phyloP scores from a whole-genome alignment of 2,113 vertebrate species.

The Thomomys bottae region DNA sequence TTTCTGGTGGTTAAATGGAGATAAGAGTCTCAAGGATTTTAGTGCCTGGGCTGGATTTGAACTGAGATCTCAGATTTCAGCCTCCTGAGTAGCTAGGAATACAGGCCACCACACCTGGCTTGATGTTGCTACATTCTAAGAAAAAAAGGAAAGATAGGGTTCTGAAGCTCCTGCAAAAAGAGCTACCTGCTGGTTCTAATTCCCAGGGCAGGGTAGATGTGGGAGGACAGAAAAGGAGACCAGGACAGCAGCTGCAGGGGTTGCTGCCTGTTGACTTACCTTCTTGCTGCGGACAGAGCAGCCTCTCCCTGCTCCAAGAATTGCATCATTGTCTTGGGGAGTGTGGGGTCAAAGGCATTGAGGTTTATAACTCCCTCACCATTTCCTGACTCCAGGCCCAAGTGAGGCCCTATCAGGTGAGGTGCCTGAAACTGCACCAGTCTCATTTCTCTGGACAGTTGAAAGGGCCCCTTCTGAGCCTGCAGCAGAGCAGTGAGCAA shows the following conservation, averaged over 20 bases:
- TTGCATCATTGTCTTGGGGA: conserved; percentile 89
- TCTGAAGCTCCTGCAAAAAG: not conserved
- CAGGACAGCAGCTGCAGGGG: not conserved
- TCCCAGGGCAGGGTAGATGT: not conserved
- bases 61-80: too few relatives aligned
- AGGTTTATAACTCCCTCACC: conserved; percentile 89
- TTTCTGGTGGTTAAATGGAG: too few relatives aligned
- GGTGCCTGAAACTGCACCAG: conserved; percentile 90
- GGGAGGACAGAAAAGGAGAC: not conserved
- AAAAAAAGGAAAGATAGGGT: not conserved
- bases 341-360: conserved; percentile 88
- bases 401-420: conserved; percentile 69
- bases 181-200: not conserved
- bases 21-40: too few relatives aligned
- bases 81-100: too few relatives aligned
- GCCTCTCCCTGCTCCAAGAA: conserved; percentile 90
- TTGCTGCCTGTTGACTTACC: conserved; percentile 70
- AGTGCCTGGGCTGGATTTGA: too few relatives aligned
- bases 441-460: conserved; percentile 84
- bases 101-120: too few relatives aligned
- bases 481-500: conserved; percentile 29
- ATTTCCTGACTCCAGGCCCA: conserved; percentile 89
- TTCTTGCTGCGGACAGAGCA: conserved; percentile 86
- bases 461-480: conserved; percentile 39
- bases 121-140: not conserved